Evolutionary conservation across 1,140 invertebrate species (phyloP), one percentile per base, ranked within the genome.

Genomic region (Pachypeltis micranthus): DNA sequence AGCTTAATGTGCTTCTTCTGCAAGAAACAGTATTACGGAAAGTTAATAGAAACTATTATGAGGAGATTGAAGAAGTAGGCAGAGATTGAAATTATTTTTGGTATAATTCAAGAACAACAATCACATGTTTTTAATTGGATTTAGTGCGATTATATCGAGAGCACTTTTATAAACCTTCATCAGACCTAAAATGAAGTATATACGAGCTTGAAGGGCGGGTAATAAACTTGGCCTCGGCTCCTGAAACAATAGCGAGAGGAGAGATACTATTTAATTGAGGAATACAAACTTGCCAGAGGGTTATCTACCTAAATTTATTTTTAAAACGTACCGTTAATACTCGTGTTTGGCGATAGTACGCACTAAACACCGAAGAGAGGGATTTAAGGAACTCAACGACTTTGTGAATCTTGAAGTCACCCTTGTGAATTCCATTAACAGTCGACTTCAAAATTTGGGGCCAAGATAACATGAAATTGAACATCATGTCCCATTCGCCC

Each of bases 401-500:
- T 28, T 77, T 67, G 66, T 88, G 85, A 0, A 83, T 73, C 60
- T 78, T 74, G 64, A 77, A 74, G 51, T 69, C 70, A 1, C 76
- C 73, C 16, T 77, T 73, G 14, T 72, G 66, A 34, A 77, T 74
- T 47, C 69, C 71, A 21, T 10, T 16, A 19, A 85, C 66, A 59
- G 77, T 74, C 34, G 71, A 76, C n/a, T 76, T 74, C 28, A 88
- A 66, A 0, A 83, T 62, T 31, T 77, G 69, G n/a, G 83, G 81
- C 70, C 82, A 82, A 44, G 75, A 74, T 24, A 85, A 68, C 47
- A 88, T 76, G 64, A 80, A 85, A 61, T 80, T 82, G 69, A 79
- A 86, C 44, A 87, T 70, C 2, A 88, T 67, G 63, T 78, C 75
- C 86, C 86, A 89, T 75, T 88, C 86, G 65, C 85, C 83, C 84